phyloP scores from a whole-genome alignment of 23 tunicate genomes.

The Phallusia fumigata region DNA sequence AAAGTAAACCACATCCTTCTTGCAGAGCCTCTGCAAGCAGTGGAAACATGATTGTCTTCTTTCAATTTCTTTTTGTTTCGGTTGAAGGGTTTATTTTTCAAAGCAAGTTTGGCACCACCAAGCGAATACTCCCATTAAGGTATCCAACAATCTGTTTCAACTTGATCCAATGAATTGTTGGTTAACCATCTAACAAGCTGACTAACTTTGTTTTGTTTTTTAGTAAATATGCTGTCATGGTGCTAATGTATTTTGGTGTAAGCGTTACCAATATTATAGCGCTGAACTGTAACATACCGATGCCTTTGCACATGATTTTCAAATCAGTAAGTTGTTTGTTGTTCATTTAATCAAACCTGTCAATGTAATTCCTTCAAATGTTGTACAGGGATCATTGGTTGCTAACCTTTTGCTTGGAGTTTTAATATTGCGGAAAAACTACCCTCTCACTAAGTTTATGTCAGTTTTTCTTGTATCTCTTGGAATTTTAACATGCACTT shows the following conservation, averaged over 20 bases:
- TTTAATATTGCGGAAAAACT: conserved; percentile 46
- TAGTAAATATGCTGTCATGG: conserved; percentile 73
- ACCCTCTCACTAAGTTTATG: conserved; percentile 42
- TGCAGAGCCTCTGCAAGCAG: conserved; percentile 59
- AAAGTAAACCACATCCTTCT: too few species aligned
- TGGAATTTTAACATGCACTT: conserved; percentile 88
- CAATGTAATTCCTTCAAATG: background rate
- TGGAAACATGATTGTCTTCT: conserved; percentile 74
- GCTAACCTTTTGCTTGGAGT: conserved; percentile 66
- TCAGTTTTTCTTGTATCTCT: conserved; percentile 66
- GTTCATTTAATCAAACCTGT: background rate
- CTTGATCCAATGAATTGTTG: background rate
- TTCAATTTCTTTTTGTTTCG: conserved; percentile 70
- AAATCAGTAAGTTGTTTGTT: conserved; percentile 73
- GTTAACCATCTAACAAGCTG: background rate
- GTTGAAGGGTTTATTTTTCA: conserved; percentile 64
- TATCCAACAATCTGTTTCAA: too few species aligned
- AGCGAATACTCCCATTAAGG: conserved; percentile 69
- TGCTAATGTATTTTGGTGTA: conserved; percentile 50
- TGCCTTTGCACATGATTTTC: conserved; percentile 92
- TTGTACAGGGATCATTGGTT: conserved; percentile 77
- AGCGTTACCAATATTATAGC: conserved; percentile 86
- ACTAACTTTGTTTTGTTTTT: background rate
- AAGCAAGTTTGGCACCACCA: conserved; percentile 62
- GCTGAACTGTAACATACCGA: conserved; percentile 65